Conservation (phyloP, 2,888 invertebrate species). For the Tricholauxania praeusta region DNA sequence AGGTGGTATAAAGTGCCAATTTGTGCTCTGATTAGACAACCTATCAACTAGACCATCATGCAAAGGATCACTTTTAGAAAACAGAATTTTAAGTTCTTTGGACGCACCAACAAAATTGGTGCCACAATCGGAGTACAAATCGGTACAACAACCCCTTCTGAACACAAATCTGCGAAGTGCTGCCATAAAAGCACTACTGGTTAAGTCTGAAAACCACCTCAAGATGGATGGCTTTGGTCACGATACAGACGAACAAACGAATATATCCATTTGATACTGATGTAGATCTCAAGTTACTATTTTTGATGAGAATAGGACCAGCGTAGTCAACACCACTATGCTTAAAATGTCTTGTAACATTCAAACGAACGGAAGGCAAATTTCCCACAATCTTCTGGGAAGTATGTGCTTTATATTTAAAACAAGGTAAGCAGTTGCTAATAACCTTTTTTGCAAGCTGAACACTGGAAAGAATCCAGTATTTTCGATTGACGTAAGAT, state of each 20-base stretch:
- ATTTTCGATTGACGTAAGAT: conserved; percentile 22
- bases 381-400: conserved; percentile 46
- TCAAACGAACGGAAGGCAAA: conserved; percentile 36
- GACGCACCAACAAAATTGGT: conserved; percentile 44
- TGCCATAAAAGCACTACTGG: conserved; percentile 43
- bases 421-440: conserved; percentile 31
- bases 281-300: conserved; percentile 33
- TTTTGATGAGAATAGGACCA: conserved; percentile 43
- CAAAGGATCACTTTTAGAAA: neutral
- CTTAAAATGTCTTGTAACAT: conserved; percentile 38
- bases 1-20: conserved; percentile 41
- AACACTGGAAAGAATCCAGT: conserved; percentile 28
- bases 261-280: conserved; percentile 40
- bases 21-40: conserved; percentile 22
- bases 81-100: conserved; percentile 21
- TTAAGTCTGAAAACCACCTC: conserved; percentile 45
- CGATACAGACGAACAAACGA: conserved; percentile 45
- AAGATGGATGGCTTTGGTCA: conserved; percentile 42
- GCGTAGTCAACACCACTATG: conserved; percentile 46
- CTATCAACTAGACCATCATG: conserved; percentile 4
- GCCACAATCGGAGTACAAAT: conserved; percentile 38
- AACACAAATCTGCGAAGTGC: conserved; percentile 41
- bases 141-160: conserved; percentile 39
- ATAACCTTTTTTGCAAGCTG: conserved; percentile 26
- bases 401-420: conserved; percentile 24